Base-by-base conservation (phyloP, 23 tunicate genomes). In the Pegea sp. region DNA sequence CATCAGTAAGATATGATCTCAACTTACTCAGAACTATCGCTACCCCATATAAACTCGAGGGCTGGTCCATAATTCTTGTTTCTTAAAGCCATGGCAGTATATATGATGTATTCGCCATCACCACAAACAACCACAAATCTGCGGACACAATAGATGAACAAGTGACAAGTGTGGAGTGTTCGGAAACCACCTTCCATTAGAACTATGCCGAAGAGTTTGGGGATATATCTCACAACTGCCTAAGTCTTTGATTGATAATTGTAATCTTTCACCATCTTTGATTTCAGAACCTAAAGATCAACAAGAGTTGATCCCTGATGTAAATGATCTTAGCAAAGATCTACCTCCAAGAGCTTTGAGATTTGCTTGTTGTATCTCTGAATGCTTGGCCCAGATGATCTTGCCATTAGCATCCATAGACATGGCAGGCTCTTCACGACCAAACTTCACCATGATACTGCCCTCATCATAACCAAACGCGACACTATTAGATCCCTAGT, bases 381-480 rank as follows among this genome's bases (percentile, higher is more conserved):
- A 91, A 34, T 91, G 93, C 43, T 74, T 75, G 33, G 99, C 93
- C 99, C 99, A 91, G 32, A 91, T 91, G n/a, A 91, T 67, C 56
- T 91, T 91, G 22, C 99, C 99, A 30, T 73, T 91, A 21, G 44
- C 46, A 33, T 91, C 99, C 99, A 91, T 91, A 29, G 99, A 78
- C 76, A 91, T 81, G 16, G 99, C 99, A 8, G 99, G 99, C 48
- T 91, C 99, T 28, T 91, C 99, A 34, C 86, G 52, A 0, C 99
- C 99, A 48, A 91, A 72, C 55, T 91, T 91, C n/a, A 91, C 75
- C 60, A 91, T 43, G n/a, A 91, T 76, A 43, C 93, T 78, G 38
- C 99, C 99, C 58, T 91, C 99, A 46, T 91, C 99, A 54, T 91
- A 91, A 30, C 99, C 99, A 34, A 91, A 65, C 27, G 86, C 99